Conservation (phyloP, 2,113 vertebrate species). For the Haemorhous mexicanus region DNA sequence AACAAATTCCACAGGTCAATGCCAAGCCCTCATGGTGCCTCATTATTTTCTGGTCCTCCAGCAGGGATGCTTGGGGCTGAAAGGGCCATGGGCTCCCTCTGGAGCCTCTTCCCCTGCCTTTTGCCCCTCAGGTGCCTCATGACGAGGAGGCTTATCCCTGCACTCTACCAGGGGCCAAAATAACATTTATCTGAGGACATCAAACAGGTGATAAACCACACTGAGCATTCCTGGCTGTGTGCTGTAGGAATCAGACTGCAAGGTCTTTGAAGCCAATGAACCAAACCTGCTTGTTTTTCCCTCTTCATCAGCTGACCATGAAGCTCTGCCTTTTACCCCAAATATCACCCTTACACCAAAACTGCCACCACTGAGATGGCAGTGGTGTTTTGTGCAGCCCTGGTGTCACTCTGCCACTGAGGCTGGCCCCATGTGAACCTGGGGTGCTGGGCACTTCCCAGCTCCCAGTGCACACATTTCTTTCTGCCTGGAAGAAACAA, state of each 20-base stretch:
- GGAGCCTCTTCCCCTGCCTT: not conserved
- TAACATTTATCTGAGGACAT: not conserved
- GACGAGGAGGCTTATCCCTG: rapidly evolving
- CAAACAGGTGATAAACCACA: not conserved
- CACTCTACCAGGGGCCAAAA: not conserved
- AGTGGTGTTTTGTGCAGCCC: not conserved
- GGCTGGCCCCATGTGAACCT: not conserved
- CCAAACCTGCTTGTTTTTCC: not conserved
- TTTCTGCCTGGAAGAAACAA: not conserved
- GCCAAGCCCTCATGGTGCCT: not conserved
- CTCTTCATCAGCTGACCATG: rapidly evolving
- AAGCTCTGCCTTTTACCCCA: not conserved
- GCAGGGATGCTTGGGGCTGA: not conserved
- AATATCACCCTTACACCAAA: not conserved
- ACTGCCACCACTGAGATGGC: not conserved
- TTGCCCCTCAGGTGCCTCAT: not conserved
- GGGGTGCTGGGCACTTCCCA: not conserved
- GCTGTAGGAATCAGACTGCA: not conserved
- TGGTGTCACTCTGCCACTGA: not conserved
- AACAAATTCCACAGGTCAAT: not conserved
- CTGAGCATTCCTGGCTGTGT: rapidly evolving
- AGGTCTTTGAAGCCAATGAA: not conserved
- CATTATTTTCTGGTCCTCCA: not conserved
- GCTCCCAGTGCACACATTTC: not conserved
- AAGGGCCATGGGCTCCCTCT: not conserved